These are phyloP conservation scores for Volucella zonaria DNA, from an alignment of 2,888 invertebrate genomes.

Conservation along the genomic window DNA sequence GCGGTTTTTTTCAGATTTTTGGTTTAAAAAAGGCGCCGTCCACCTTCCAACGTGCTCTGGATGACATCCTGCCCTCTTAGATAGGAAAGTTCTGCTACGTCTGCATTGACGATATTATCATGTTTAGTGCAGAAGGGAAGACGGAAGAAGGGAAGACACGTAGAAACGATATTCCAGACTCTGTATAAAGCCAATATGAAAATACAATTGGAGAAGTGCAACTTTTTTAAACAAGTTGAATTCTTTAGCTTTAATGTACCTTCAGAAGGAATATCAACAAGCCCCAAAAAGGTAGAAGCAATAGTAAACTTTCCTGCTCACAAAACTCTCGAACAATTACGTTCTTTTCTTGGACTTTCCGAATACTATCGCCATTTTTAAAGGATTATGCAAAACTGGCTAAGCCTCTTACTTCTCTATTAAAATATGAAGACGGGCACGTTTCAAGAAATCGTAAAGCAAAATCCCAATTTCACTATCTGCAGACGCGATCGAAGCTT, in stretches of 20 bases:
- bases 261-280: too few relatives aligned
- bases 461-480: slow-evolving; percentile 7
- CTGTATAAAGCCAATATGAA: background rate
- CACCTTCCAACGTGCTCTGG: slow-evolving; percentile 54
- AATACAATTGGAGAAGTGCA: background rate
- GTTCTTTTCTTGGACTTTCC: slow-evolving; percentile 1
- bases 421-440: slow-evolving; percentile 46
- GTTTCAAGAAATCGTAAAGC: slow-evolving; percentile 39
- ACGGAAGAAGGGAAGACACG: slow-evolving; percentile 47
- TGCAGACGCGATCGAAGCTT: background rate
- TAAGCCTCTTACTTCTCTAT: slow-evolving; percentile 31
- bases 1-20: slow-evolving; percentile 55
- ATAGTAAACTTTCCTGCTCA: slow-evolving; percentile 38
- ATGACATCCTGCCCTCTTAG: background rate
- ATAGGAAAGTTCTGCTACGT: slow-evolving; percentile 10
- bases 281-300: slow-evolving; percentile 45
- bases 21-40: slow-evolving; percentile 57
- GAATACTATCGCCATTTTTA: slow-evolving; percentile 31
- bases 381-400: slow-evolving; percentile 18
- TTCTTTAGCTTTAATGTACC: background rate
- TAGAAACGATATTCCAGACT: too few relatives aligned
- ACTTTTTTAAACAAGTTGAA: slow-evolving; percentile 13
- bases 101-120: slow-evolving; percentile 49
- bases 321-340: slow-evolving; percentile 25
- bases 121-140: slow-evolving; percentile 23